Evolutionary conservation across 2,888 invertebrate genomes (phyloP).

Genomic region (Xiphydria camelus): DNA sequence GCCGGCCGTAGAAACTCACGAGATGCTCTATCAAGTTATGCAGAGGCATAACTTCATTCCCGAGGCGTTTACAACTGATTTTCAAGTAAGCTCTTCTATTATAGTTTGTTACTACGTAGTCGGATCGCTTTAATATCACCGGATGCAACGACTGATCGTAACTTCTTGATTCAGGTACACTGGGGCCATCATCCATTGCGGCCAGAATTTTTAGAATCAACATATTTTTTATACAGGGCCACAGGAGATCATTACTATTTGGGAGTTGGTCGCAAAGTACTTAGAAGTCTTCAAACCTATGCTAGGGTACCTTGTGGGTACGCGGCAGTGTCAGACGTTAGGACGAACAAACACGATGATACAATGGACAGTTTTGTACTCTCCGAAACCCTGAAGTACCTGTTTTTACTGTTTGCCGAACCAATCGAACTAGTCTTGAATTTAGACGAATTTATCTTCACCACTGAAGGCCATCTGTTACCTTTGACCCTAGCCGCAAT

Average conservation of each 20-base stretch:
- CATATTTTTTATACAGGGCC: constrained; percentile 94
- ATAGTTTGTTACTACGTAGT: constrained; percentile 1
- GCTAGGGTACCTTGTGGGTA: constrained; percentile 95
- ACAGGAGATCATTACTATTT: constrained; percentile 96
- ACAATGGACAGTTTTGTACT: constrained; percentile 98
- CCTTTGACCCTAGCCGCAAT: constrained; percentile 80
- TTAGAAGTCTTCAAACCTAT: constrained; percentile 86
- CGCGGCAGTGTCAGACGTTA: constrained; percentile 95
- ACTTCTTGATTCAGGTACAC: constrained; percentile 70
- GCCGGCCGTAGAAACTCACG: constrained; percentile 98
- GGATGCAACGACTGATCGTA: neutral
- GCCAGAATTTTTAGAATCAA: constrained; percentile 97
- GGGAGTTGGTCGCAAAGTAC: constrained; percentile 85
- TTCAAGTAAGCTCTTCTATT: constrained; percentile 66
- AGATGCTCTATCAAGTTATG: constrained; percentile 98
- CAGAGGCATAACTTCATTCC: constrained; percentile 97
- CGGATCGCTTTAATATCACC: neutral
- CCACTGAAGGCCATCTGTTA: constrained; percentile 94
- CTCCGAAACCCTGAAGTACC: constrained; percentile 97
- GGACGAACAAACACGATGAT: constrained; percentile 89
- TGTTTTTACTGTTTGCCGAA: constrained; percentile 91
- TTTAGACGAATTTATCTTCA: constrained; percentile 85
- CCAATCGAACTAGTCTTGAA: constrained; percentile 80
- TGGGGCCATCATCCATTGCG: constrained; percentile 98
- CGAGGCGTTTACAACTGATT: constrained; percentile 97